Evolutionary conservation across 2,797 vertebrate genomes (phyloP).

Genomic region (Alca torda): DNA sequence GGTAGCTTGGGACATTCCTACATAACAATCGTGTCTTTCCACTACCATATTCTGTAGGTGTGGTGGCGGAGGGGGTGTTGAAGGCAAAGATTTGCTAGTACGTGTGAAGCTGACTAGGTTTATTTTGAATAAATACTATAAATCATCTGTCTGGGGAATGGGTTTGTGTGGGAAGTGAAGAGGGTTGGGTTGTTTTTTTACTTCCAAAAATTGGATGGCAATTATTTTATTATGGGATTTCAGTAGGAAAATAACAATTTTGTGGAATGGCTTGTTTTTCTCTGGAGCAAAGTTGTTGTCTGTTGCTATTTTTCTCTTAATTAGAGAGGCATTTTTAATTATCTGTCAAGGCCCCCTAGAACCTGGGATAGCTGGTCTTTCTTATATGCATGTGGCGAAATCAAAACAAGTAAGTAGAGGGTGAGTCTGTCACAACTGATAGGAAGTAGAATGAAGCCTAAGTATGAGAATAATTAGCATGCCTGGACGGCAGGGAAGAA

Average conservation of each 20-base stretch:
- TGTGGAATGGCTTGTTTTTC: conserved; percentile 24
- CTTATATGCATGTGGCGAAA: neutral
- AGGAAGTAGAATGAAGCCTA: conserved; percentile 8
- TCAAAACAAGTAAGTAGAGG: conserved; percentile 3
- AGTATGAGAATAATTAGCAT: conserved; percentile 29
- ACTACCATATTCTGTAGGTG: neutral
- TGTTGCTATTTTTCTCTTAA: conserved; percentile 38
- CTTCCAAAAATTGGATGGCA: neutral
- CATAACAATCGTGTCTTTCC: neutral
- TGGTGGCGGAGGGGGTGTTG: neutral
- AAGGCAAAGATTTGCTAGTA: neutral
- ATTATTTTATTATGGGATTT: conserved; percentile 26
- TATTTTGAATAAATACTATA: neutral
- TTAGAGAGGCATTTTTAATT: conserved; percentile 52
- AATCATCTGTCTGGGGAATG: neutral
- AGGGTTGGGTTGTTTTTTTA: neutral
- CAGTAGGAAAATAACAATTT: neutral
- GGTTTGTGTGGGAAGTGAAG: neutral
- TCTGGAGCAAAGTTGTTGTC: neutral
- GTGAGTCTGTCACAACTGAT: neutral
- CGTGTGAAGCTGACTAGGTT: neutral
- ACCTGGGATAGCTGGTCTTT: conserved; percentile 11
- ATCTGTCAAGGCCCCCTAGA: conserved; percentile 34
- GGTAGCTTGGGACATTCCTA: neutral
- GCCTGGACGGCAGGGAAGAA: neutral